phyloP scores from a whole-genome alignment of 2,797 vertebrate species.

The Todus mexicanus region DNA sequence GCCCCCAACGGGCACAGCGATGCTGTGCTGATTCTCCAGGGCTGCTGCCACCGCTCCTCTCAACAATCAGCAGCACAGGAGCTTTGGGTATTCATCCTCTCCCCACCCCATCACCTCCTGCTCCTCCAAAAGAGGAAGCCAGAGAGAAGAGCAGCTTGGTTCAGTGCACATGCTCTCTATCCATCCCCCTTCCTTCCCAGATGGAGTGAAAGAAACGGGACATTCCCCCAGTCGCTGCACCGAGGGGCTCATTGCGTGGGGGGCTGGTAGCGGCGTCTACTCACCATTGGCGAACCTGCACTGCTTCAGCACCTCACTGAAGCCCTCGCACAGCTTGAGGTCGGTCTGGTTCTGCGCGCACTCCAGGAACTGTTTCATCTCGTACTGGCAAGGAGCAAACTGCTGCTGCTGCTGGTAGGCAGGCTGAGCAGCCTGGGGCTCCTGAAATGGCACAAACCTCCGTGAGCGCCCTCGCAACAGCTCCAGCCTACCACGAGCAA shows the following conservation, averaged over 20 bases:
- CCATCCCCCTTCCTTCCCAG: background rate
- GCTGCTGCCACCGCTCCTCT: background rate
- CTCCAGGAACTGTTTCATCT: conserved; percentile 92
- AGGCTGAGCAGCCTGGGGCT: conserved; percentile 76
- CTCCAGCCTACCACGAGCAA: background rate
- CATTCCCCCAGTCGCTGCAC: accelerated
- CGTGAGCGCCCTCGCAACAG: accelerated
- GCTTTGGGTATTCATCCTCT: background rate
- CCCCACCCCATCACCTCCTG: background rate
- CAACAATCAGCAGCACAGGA: background rate
- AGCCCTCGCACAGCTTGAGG: conserved; percentile 91
- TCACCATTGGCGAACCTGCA: conserved; percentile 89
- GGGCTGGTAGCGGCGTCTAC: background rate
- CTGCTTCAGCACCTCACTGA: conserved; percentile 92
- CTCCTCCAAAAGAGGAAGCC: background rate
- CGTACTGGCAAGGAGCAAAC: conserved; percentile 83
- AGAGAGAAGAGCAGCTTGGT: background rate
- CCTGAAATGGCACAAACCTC: conserved; percentile 73
- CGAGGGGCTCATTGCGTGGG: background rate
- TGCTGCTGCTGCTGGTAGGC: conserved; percentile 65
- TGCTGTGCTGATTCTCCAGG: too few relatives aligned
- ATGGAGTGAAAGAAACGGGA: background rate
- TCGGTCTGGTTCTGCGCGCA: conserved; percentile 93
- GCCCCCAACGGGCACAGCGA: background rate
- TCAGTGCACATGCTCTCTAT: background rate